phyloP scores from a whole-genome alignment of 1,140 invertebrate genomes.

The Eueides isabella region DNA sequence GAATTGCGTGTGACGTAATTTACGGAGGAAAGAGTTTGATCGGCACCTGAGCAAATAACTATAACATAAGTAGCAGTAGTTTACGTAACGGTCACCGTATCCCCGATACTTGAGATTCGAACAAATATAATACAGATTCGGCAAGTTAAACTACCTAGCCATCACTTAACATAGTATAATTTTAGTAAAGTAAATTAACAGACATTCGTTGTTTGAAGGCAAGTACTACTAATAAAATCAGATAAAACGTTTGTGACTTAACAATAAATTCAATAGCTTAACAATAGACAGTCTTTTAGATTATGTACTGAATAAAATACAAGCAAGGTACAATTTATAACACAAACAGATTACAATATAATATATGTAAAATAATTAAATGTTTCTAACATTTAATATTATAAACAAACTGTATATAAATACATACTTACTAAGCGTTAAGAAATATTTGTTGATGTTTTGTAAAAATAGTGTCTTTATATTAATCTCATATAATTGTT shows the following conservation, averaged over 20 bases:
- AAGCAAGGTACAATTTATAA: constrained; percentile 60
- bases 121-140: constrained; percentile 10
- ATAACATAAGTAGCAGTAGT: constrained; percentile 29
- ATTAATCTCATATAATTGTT: constrained; percentile 5
- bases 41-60: constrained; percentile 36
- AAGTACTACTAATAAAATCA: constrained; percentile 62
- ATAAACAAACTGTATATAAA: constrained; percentile 23
- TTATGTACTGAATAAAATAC: constrained; percentile 67
- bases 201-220: constrained; percentile 74
- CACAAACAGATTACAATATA: constrained; percentile 42
- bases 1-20: too few relatives aligned
- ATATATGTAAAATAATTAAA: constrained; percentile 31
- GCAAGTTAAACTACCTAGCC: constrained; percentile 36
- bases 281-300: constrained; percentile 80
- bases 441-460: constrained; percentile 25
- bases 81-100: neutral
- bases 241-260: constrained; percentile 78
- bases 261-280: constrained; percentile 77
- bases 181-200: constrained; percentile 55
- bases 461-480: constrained; percentile 15
- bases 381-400: constrained; percentile 36
- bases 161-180: constrained; percentile 38
- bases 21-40: constrained; percentile 26
- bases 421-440: constrained; percentile 14
- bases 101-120: constrained; percentile 33